A percentile compares a stretch with the other conserved stretches of the same genome.
Conservation (phyloP, 2,888 invertebrate species). For the Campopleginae sp. region DNA sequence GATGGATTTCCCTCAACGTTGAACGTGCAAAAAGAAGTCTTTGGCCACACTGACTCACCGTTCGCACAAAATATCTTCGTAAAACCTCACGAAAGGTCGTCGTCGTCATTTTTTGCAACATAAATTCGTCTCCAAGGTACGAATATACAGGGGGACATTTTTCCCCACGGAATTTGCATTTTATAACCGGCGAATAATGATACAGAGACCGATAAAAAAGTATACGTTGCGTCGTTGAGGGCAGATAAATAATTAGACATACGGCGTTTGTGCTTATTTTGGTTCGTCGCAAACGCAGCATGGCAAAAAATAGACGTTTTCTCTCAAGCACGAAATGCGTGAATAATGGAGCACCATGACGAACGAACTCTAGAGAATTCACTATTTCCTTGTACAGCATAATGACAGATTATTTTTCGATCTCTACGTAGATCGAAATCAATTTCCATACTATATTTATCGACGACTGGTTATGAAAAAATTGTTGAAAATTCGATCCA, state of each 20-base stretch:
- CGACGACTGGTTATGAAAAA: not conserved
- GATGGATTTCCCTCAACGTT: not conserved
- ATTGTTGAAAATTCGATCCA: not conserved
- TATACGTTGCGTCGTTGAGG: not conserved
- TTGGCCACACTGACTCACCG: not conserved
- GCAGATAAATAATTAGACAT: not conserved
- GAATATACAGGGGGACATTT: not conserved
- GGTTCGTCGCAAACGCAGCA: not conserved
- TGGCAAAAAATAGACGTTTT: not conserved
- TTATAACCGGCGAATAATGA: not conserved
- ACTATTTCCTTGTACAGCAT: not conserved
- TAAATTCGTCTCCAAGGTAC: not conserved
- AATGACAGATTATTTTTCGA: not conserved
- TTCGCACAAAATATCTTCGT: not conserved
- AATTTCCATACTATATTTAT: not conserved
- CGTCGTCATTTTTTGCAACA: not conserved
- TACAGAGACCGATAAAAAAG: conserved; percentile 5
- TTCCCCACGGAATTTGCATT: conserved; percentile 20
- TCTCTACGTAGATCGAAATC: not conserved
- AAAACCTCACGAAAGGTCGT: not conserved
- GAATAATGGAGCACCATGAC: not conserved
- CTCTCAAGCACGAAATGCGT: not conserved
- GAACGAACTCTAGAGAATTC: not conserved
- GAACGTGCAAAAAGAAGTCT: not conserved
- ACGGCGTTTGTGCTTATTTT: not conserved